These are phyloP conservation scores for Leptinotarsa lineolata DNA, from an alignment of 1,140 invertebrate genomes.

Conservation along the genomic window DNA sequence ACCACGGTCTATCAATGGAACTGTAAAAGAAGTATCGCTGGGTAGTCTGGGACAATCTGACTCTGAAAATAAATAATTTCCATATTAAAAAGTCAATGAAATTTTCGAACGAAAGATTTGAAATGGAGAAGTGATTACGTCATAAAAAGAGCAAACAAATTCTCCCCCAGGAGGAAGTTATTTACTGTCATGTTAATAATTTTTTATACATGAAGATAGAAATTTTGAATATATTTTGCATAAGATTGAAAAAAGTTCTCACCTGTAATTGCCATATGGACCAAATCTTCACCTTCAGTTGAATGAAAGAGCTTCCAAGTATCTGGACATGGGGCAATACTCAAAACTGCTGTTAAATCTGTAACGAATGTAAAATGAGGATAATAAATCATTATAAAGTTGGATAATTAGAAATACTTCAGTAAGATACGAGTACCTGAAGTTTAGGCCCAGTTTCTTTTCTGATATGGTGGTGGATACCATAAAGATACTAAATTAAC, in stretches of 20 bases:
- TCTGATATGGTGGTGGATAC: no score
- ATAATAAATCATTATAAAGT: background rate
- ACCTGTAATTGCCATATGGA: slow-evolving; percentile 71
- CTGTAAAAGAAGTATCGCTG: slow-evolving; percentile 65
- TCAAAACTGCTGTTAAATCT: slow-evolving; percentile 74
- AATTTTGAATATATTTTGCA: no score
- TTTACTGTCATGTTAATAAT: no score
- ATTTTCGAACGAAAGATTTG: no score
- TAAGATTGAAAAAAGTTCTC: slow-evolving; percentile 23
- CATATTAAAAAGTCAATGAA: no score
- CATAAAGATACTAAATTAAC: no score
- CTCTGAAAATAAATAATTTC: slow-evolving; percentile 38
- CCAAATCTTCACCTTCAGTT: slow-evolving; percentile 64
- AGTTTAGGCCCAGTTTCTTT: no score
- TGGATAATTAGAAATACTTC: background rate
- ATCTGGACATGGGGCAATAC: slow-evolving; percentile 68
- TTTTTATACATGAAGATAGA: no score
- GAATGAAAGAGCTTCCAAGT: slow-evolving; percentile 70
- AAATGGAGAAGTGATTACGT: no score
- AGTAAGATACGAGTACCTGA: background rate
- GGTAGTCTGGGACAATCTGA: slow-evolving; percentile 75
- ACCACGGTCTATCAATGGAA: slow-evolving; percentile 67
- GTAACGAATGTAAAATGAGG: background rate
- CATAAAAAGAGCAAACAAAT: no score
- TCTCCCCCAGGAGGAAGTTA: no score